These are phyloP conservation scores for Hippopotamus amphibius DNA, from an alignment of 2,113 vertebrate species.

Conservation along the genomic window DNA sequence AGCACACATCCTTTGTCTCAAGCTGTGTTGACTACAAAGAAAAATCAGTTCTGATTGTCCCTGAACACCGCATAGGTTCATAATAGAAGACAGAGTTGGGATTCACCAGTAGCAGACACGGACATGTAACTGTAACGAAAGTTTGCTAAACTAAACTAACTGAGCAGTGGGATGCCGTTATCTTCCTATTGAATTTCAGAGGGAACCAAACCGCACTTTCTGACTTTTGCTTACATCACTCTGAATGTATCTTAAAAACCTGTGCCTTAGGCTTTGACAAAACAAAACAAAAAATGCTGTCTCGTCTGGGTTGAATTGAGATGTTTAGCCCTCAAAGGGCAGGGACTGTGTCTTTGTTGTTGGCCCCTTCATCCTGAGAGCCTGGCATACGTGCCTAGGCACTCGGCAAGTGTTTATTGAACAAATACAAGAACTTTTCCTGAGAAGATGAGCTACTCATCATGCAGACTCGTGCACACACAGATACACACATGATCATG, in stretches of 20 bases:
- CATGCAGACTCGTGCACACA: background rate
- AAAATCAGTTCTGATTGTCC: conserved; percentile 18
- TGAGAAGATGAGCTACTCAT: background rate
- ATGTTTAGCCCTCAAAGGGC: background rate
- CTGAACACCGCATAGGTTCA: background rate
- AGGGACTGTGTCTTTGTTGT: background rate
- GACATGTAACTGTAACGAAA: background rate
- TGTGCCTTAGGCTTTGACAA: background rate
- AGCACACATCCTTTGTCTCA: background rate
- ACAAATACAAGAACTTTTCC: background rate
- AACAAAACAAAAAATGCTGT: background rate
- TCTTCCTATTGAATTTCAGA: conserved; percentile 31
- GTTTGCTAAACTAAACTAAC: background rate
- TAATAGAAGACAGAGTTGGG: background rate
- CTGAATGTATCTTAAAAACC: background rate
- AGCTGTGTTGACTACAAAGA: background rate
- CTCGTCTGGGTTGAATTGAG: background rate
- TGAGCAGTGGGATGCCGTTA: background rate
- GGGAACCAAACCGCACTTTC: background rate
- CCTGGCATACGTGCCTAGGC: background rate
- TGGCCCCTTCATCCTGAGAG: background rate
- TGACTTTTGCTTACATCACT: conserved; percentile 24
- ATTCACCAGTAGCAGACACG: background rate
- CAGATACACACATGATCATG: fast-evolving
- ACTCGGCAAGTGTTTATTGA: background rate